These are phyloP conservation scores for Gastracanthus pulcherrimus DNA, from an alignment of 2,888 invertebrate species.

Conservation along the genomic window DNA sequence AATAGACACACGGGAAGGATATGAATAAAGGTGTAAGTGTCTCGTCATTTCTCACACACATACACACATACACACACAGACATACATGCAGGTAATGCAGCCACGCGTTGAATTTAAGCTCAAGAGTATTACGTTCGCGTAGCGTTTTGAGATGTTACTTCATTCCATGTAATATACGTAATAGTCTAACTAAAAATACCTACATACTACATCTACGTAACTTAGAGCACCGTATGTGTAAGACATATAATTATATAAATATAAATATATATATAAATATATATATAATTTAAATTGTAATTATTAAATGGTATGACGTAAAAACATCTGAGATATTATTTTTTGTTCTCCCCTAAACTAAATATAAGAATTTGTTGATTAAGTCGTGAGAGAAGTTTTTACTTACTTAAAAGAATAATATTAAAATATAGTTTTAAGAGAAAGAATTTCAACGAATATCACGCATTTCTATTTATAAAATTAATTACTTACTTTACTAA, in stretches of 20 bases:
- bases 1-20: background rate
- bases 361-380: conserved; percentile 36
- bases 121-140: conserved; percentile 76
- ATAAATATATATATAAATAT: conserved; percentile 58
- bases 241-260: conserved; percentile 74
- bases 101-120: conserved; percentile 65
- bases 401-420: background rate
- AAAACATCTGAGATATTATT: conserved; percentile 57
- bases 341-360: conserved; percentile 53
- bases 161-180: conserved; percentile 78
- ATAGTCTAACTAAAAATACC: conserved; percentile 73
- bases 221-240: conserved; percentile 77
- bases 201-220: conserved; percentile 76
- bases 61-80: background rate
- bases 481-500: too few relatives aligned
- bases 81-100: conserved; percentile 33
- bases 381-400: background rate
- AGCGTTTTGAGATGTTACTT: conserved; percentile 74
- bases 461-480: too few relatives aligned
- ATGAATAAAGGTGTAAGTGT: conserved; percentile 9
- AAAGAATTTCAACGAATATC: background rate
- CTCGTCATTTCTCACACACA: background rate
- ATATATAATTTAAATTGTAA: conserved; percentile 76
- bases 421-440: too few relatives aligned
- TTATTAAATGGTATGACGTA: conserved; percentile 78